These are phyloP conservation scores for Morbakka virulenta DNA, from an alignment of 30 jellyfish, hydroid and myxozoan species.

Conservation along the genomic window DNA sequence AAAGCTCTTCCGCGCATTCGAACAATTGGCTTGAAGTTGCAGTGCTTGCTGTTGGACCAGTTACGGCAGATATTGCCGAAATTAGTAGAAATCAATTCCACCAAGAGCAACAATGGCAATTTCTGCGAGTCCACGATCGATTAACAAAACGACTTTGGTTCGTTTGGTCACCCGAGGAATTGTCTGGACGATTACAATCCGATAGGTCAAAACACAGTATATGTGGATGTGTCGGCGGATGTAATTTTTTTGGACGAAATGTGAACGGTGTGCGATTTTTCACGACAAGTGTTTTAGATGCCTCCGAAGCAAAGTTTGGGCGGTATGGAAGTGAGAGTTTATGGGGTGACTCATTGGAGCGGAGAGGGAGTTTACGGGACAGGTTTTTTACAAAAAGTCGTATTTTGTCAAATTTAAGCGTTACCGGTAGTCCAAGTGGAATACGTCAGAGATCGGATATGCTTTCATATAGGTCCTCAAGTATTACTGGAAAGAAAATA, in stretches of 20 bases:
- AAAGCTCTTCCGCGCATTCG: constrained; percentile 53
- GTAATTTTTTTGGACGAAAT: constrained; percentile 85
- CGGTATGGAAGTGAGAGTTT: constrained; percentile 97
- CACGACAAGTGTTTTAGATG: constrained; percentile 79
- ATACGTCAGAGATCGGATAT: neutral
- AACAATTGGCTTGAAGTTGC: constrained; percentile 94
- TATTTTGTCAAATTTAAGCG: constrained; percentile 38
- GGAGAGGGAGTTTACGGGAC: constrained; percentile 58
- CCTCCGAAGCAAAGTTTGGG: constrained; percentile 57
- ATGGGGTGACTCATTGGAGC: constrained; percentile 91
- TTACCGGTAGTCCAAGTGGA: constrained; percentile 8
- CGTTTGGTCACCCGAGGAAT: constrained; percentile 71
- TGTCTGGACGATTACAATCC: constrained; percentile 53
- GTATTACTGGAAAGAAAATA: neutral
- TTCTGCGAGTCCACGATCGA: constrained; percentile 69
- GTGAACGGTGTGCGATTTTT: constrained; percentile 92
- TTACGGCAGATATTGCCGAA: constrained; percentile 74
- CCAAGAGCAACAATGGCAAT: constrained; percentile 55
- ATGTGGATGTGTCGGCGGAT: constrained; percentile 99
- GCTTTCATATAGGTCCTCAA: neutral
- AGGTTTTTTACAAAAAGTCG: constrained; percentile 14
- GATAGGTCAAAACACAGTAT: constrained; percentile 73
- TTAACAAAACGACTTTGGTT: constrained; percentile 80
- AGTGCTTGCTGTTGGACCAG: constrained; percentile 78
- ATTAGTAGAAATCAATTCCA: neutral